phyloP scores from a whole-genome alignment of 1,140 invertebrate genomes.

The Ephestia elutella region DNA sequence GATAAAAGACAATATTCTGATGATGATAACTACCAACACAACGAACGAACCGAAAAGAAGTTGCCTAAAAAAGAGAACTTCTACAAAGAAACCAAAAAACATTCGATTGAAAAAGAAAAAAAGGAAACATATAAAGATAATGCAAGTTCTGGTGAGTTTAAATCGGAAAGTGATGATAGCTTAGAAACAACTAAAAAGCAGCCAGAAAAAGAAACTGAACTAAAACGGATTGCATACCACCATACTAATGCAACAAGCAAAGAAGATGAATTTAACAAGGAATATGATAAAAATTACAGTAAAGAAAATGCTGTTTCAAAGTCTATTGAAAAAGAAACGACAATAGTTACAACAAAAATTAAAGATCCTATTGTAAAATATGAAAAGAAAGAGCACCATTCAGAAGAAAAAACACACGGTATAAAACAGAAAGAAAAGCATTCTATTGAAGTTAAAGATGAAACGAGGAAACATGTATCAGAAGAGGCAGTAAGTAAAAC shows the following conservation, averaged over 20 bases:
- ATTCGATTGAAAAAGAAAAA: neutral
- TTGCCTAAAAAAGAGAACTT: neutral
- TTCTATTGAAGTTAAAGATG: too few relatives aligned
- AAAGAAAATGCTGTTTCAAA: neutral
- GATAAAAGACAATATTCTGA: neutral
- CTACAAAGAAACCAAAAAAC: neutral
- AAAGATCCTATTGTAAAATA: neutral
- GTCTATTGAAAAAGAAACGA: neutral
- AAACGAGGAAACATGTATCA: too few relatives aligned
- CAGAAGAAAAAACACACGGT: neutral
- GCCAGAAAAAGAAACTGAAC: neutral
- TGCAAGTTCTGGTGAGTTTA: neutral
- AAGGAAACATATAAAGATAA: neutral
- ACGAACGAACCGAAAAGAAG: too few relatives aligned
- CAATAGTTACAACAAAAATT: neutral
- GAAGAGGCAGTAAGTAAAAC: too few relatives aligned
- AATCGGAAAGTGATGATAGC: neutral
- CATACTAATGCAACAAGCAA: neutral
- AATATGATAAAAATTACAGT: neutral
- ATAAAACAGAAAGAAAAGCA: neutral
- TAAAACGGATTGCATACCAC: neutral
- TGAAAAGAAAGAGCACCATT: neutral
- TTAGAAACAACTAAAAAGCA: neutral
- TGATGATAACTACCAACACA: too few relatives aligned
- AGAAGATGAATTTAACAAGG: neutral